These are phyloP conservation scores for Theristicus caerulescens DNA, from an alignment of 2,113 vertebrate species.

Conservation along the genomic window DNA sequence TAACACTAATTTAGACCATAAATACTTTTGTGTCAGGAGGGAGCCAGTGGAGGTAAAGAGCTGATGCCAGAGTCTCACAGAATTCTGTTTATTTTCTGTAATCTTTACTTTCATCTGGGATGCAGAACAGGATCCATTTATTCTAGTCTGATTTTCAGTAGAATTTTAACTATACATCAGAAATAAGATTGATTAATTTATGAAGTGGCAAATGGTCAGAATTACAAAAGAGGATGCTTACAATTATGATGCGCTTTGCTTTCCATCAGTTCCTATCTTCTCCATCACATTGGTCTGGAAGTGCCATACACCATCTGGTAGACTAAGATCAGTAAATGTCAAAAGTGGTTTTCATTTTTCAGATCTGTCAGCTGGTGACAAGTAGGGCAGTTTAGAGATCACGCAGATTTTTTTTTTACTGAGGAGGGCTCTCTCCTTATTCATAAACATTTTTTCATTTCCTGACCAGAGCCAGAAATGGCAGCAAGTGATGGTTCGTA, in stretches of 20 bases:
- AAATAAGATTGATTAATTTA: slow-evolving; percentile 55
- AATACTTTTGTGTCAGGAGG: slow-evolving; percentile 21
- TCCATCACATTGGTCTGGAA: slow-evolving; percentile 14
- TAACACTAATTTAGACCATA: slow-evolving; percentile 11
- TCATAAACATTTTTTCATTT: neutral
- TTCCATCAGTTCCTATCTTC: slow-evolving; percentile 22
- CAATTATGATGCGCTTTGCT: neutral
- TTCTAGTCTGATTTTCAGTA: neutral
- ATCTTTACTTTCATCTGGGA: neutral
- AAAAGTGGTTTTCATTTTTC: slow-evolving; percentile 32
- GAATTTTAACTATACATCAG: neutral
- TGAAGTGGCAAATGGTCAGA: slow-evolving; percentile 44
- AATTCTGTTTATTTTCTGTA: neutral
- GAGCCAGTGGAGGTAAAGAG: neutral
- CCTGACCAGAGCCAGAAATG: neutral
- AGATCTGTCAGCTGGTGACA: slow-evolving; percentile 20
- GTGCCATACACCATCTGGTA: slow-evolving; percentile 33
- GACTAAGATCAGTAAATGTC: slow-evolving; percentile 24
- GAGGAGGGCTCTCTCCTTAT: neutral
- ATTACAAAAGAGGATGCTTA: slow-evolving; percentile 36
- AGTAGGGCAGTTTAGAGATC: neutral
- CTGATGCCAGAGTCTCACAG: neutral
- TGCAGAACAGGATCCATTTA: neutral
- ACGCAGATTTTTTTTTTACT: neutral
- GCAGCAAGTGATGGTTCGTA: neutral